Percentiles rank a stretch among this genome's conserved stretches.
Evolutionary conservation across 1,140 invertebrate genomes (phyloP).

Genomic region (Bursaphelenchus mucronatus): DNA sequence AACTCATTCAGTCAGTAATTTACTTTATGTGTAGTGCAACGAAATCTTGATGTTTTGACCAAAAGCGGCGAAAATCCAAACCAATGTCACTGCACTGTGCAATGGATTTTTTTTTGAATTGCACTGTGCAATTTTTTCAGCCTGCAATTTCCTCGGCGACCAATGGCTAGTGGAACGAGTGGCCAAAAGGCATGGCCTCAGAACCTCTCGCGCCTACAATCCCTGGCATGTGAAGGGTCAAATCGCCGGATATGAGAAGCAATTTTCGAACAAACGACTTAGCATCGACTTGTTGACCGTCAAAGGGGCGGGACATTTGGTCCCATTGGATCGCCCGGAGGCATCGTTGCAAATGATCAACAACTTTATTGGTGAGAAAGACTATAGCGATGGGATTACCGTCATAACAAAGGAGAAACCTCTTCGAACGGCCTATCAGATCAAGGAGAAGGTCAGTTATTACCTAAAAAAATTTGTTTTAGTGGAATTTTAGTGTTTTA

Average conservation of each 20-base stretch:
- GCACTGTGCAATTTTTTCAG: no score
- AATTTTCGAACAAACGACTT: conserved; percentile 12
- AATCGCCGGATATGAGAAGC: conserved; percentile 35
- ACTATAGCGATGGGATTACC: conserved; percentile 21
- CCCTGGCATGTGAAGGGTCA: conserved; percentile 21
- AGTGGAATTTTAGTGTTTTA: no score
- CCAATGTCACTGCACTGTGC: no score
- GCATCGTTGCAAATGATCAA: conserved; percentile 43
- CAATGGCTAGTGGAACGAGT: conserved; percentile 63
- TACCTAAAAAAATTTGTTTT: no score
- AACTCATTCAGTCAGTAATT: no score
- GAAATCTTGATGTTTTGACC: no score
- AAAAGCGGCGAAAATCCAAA: no score
- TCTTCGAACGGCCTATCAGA: not conserved
- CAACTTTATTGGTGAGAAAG: conserved; percentile 26
- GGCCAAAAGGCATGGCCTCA: conserved; percentile 13
- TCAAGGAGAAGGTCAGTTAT: no score
- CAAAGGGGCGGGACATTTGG: conserved; percentile 31
- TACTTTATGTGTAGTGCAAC: no score
- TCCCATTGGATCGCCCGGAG: conserved; percentile 34
- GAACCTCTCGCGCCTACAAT: not conserved
- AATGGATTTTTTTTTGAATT: no score
- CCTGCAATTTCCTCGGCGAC: conserved; percentile 65
- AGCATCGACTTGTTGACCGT: conserved; percentile 33
- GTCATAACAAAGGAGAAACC: conserved; percentile 18